Evolutionary conservation across 1,140 invertebrate species (phyloP).

Genomic region (Lepidurus packardi): DNA sequence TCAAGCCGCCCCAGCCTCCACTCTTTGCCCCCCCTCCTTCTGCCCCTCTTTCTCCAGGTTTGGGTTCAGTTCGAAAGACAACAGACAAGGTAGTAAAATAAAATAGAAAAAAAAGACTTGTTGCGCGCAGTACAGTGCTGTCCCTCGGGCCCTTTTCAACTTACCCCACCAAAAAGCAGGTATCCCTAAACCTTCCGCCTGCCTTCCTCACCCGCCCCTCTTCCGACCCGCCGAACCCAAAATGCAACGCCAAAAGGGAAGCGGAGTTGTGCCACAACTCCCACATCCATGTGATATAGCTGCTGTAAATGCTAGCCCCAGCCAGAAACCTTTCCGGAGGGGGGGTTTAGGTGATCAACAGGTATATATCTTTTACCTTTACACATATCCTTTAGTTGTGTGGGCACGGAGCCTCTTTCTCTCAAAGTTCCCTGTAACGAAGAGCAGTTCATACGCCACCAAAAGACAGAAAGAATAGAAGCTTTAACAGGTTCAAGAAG

Average conservation of each 20-base stretch:
- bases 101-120: not conserved
- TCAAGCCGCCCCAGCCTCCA: not conserved
- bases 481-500: not conserved
- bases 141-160: not conserved
- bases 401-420: not conserved
- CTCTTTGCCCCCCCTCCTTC: not conserved
- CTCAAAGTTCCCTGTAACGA: not conserved
- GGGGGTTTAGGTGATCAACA: not conserved
- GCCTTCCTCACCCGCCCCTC: not conserved
- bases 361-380: not conserved
- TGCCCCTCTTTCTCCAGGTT: constrained; percentile 4
- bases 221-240: constrained; percentile 9
- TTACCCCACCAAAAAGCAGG: not conserved
- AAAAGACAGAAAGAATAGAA: not conserved
- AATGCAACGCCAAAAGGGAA: not conserved
- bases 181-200: constrained; percentile 3
- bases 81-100: constrained; percentile 8
- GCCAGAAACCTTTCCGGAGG: not conserved
- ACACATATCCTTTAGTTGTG: not conserved
- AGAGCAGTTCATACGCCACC: not conserved
- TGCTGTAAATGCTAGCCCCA: not conserved
- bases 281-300: constrained; percentile 15
- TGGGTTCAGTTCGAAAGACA: constrained; percentile 13
- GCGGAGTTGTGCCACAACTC: not conserved
- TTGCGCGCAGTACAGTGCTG: not conserved